A percentile compares a stretch with the other conserved stretches of the same genome.
These are phyloP conservation scores for Plectrocnemia conspersa DNA, from an alignment of 1,140 invertebrate species.

Conservation along the genomic window DNA sequence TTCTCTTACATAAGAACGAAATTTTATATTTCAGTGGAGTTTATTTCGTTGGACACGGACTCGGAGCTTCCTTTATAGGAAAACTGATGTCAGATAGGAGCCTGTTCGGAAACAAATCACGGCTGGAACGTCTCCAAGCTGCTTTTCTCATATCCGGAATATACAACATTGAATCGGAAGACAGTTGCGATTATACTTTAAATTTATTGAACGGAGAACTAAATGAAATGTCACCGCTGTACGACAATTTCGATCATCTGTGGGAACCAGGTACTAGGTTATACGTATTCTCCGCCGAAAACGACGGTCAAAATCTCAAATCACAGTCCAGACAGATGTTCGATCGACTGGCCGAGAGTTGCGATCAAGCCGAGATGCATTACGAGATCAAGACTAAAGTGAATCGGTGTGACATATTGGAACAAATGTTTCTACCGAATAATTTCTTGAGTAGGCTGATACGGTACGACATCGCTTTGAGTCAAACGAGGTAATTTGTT, in stretches of 20 bases:
- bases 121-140: slow-evolving; percentile 16
- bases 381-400: slow-evolving; percentile 28
- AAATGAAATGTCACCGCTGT: slow-evolving; percentile 14
- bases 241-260: slow-evolving; percentile 25
- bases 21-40: slow-evolving; percentile 31
- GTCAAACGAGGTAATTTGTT: background rate
- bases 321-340: slow-evolving; percentile 30
- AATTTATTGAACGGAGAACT: background rate
- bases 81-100: slow-evolving; percentile 24
- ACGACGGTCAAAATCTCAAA: slow-evolving; percentile 12
- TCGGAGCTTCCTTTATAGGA: slow-evolving; percentile 22
- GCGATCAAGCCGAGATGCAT: slow-evolving; percentile 28
- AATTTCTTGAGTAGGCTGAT: slow-evolving; percentile 27
- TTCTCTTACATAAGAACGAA: no score
- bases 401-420: slow-evolving; percentile 6
- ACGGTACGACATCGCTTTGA: slow-evolving; percentile 25
- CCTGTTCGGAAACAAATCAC: slow-evolving; percentile 19
- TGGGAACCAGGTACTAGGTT: slow-evolving; percentile 9
- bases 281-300: slow-evolving; percentile 22
- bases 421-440: slow-evolving; percentile 20
- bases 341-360: slow-evolving; percentile 23
- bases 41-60: slow-evolving; percentile 27
- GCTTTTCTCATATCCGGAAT: slow-evolving; percentile 26
- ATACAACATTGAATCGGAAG: slow-evolving; percentile 8
- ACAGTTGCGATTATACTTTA: slow-evolving; percentile 3